These are phyloP conservation scores for Rhagonycha fulva DNA, from an alignment of 2,888 invertebrate species.

Conservation along the genomic window DNA sequence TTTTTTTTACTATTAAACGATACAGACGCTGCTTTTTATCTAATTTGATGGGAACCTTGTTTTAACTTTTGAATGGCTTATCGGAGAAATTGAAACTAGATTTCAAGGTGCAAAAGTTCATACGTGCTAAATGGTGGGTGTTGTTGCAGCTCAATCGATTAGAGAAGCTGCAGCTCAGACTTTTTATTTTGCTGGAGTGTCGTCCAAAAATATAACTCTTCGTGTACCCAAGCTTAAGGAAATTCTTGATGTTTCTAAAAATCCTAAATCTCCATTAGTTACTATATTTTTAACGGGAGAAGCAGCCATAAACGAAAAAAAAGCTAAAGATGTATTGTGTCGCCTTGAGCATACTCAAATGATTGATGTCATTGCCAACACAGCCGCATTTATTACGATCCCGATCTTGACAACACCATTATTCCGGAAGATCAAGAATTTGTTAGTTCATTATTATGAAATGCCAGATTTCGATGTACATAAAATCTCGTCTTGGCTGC, in stretches of 20 bases:
- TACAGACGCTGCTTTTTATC: too few relatives aligned
- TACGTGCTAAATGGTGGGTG: slow-evolving; percentile 99
- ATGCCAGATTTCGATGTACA: slow-evolving; percentile 99
- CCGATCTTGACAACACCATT: slow-evolving; percentile 94
- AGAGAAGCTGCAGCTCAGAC: slow-evolving; percentile 99
- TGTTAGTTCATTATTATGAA: slow-evolving; percentile 99
- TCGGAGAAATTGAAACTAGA: slow-evolving; percentile 98
- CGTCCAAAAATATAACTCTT: slow-evolving; percentile 99
- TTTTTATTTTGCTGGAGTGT: slow-evolving; percentile 99
- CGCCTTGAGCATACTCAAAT: slow-evolving; percentile 97
- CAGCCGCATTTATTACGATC: slow-evolving; percentile 1
- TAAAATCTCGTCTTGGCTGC: slow-evolving; percentile 95
- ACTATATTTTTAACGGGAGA: slow-evolving; percentile 98
- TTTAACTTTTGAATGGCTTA: slow-evolving; percentile 99
- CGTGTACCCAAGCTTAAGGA: slow-evolving; percentile 98
- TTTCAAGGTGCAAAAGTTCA: slow-evolving; percentile 93
- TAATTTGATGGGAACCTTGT: too few relatives aligned
- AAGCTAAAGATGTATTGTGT: slow-evolving; percentile 98
- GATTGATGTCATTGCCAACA: slow-evolving; percentile 69
- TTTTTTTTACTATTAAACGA: too few relatives aligned
- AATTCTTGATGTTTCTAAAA: slow-evolving; percentile 98
- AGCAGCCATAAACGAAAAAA: slow-evolving; percentile 97
- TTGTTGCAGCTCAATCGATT: slow-evolving; percentile 96
- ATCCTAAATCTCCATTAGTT: slow-evolving; percentile 97
- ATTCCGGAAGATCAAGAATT: slow-evolving; percentile 99